A percentile compares a stretch with the other conserved stretches of the same genome.
Conservation (phyloP, 2,113 vertebrate genomes). For the Rostratula benghalensis region DNA sequence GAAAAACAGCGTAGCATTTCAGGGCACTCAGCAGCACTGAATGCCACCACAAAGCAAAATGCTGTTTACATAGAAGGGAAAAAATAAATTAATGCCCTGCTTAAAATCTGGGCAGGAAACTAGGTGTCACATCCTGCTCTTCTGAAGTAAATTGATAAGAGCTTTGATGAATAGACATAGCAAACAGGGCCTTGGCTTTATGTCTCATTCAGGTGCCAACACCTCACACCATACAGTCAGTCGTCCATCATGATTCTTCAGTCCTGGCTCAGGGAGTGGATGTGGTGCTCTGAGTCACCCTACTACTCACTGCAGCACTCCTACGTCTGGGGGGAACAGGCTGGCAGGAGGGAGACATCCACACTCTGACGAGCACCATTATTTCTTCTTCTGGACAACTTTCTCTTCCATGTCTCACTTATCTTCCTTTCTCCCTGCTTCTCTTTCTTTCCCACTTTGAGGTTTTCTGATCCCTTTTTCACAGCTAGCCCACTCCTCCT, state of each 20-base stretch:
- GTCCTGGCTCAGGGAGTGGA: background rate
- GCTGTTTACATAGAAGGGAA: background rate
- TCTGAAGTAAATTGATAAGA: background rate
- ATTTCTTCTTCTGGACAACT: background rate
- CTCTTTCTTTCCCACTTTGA: background rate
- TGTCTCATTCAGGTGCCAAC: background rate
- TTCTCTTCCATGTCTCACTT: background rate
- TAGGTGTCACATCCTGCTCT: background rate
- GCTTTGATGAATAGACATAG: background rate
- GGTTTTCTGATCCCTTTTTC: background rate
- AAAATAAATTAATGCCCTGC: background rate
- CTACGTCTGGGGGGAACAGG: fast-evolving
- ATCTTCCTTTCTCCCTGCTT: background rate
- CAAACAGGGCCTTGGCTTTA: background rate
- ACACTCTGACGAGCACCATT: background rate
- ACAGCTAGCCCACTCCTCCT: background rate
- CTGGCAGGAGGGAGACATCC: background rate
- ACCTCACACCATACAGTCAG: fast-evolving
- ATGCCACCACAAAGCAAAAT: background rate
- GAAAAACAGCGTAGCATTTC: background rate
- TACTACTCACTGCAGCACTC: background rate
- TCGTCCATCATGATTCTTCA: fast-evolving
- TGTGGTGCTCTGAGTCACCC: fast-evolving
- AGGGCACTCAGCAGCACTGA: background rate
- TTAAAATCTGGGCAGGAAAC: background rate